phyloP scores from a whole-genome alignment of 2,797 vertebrate species.

The Babyrousa celebensis region DNA sequence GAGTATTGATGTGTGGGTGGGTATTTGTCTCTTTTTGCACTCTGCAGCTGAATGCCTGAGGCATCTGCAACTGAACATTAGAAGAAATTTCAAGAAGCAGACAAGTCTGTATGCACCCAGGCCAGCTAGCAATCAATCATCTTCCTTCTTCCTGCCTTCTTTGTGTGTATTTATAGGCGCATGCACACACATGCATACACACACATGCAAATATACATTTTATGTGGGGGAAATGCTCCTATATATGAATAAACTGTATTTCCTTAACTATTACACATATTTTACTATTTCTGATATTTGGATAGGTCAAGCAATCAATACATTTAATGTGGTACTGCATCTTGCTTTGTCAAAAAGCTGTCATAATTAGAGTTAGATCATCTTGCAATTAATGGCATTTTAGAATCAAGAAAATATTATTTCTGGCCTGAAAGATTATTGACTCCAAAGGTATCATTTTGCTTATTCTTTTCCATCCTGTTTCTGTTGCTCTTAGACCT shows the following conservation, averaged over 20 bases:
- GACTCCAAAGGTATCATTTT: neutral
- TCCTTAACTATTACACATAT: neutral
- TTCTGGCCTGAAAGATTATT: slow-evolving; percentile 48
- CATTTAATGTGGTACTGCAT: neutral
- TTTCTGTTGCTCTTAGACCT: neutral
- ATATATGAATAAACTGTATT: neutral
- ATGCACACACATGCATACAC: no score
- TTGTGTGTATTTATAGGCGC: neutral
- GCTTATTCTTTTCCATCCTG: slow-evolving; percentile 10
- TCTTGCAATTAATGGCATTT: slow-evolving; percentile 6
- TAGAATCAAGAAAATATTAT: slow-evolving; percentile 28
- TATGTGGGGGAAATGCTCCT: neutral
- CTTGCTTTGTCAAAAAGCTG: slow-evolving; percentile 65
- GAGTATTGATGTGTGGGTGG: slow-evolving; percentile 55
- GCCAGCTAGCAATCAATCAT: neutral
- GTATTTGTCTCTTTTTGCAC: slow-evolving; percentile 70
- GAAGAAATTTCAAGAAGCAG: slow-evolving; percentile 59
- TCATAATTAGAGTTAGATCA: slow-evolving; percentile 37
- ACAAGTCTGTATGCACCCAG: neutral
- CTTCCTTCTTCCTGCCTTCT: neutral
- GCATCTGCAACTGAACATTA: slow-evolving; percentile 38
- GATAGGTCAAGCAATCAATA: slow-evolving; percentile 37
- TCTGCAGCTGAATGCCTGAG: slow-evolving; percentile 59
- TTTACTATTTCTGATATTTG: slow-evolving; percentile 57
- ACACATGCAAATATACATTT: neutral